Evolutionary conservation across 2,113 vertebrate genomes (phyloP), one percentile per base, ranked within the genome.

Genomic region (Menidia beryllina): DNA sequence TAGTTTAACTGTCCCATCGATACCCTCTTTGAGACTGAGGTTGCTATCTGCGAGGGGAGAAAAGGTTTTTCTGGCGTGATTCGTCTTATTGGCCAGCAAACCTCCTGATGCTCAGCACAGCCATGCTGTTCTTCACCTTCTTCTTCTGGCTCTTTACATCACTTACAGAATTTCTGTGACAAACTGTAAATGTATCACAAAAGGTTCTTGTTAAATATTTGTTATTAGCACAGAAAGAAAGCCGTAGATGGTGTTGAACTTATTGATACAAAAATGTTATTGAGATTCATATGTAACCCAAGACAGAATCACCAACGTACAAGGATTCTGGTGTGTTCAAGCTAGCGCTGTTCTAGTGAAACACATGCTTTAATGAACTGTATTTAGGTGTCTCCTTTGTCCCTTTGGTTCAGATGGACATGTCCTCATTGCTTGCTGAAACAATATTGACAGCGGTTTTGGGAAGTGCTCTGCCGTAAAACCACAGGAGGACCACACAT

Each of bases 1-100:
- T 78, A 80, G 67, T 88, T 83, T 89, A 84, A 91, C 81, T 69
- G 79, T 69, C 51, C 61, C 82, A 89, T 91, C 69, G 48, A 85
- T 89, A 77, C 61, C 41, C 21, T 54, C 58, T 55, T 45, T 75
- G 65, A 56, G 53, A 81, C 80, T 72, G 57, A 60, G 72, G 72
- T 43, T 62, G 71, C 72, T 58, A 48, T 61, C 77, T 60, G 45
- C 63, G 59, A 78, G 54, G 7, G 54, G 52, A 61, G 73, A 71
- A 62, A 65, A 77, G 54, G 61, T 82, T 62, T 71, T 61, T 66
- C 69, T 57, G 56, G 53, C 57, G 51, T 21, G 12, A 81, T 75
- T 73, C 23, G 41, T 85, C 74, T 86, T 86, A 68, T 53, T 82
- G 67, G 55, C 77, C 65, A 60, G 30, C 15, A 15, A 71, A 24